Percentiles rank a stretch among this genome's conserved stretches.
phyloP scores from a whole-genome alignment of 35 echinoderm and acorn worm genomes.

The Apostichopus californicus region DNA sequence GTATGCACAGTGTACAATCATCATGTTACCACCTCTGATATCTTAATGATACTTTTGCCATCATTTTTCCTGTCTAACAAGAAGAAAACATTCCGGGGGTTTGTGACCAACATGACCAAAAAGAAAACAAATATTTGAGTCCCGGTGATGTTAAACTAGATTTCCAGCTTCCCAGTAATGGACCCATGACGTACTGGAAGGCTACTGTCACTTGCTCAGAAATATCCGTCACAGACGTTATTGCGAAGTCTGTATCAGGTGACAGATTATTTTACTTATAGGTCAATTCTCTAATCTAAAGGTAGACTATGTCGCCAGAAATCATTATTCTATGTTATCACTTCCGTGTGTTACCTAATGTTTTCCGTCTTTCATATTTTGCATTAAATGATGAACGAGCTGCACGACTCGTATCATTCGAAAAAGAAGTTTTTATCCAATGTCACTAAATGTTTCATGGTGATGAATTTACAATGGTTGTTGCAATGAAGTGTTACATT shows the following conservation, averaged over 20 bases:
- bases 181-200: background rate
- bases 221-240: background rate
- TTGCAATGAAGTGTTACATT: background rate
- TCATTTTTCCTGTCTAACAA: too few relatives aligned
- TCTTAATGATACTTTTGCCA: too few relatives aligned
- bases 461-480: background rate
- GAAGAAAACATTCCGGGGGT: too few relatives aligned
- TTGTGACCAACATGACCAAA: background rate
- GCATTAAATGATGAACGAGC: background rate
- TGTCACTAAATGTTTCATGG: background rate
- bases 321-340: background rate
- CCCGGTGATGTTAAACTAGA: background rate
- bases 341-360: background rate
- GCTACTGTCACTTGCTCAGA: background rate
- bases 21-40: too few relatives aligned
- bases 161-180: background rate
- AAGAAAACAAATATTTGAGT: background rate
- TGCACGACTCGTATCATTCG: background rate
- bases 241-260: conserved; percentile 2
- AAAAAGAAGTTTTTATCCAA: background rate
- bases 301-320: background rate
- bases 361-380: background rate
- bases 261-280: background rate
- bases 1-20: too few relatives aligned
- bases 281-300: too few relatives aligned